Evolutionary conservation across 2,797 vertebrate genomes (phyloP).

Genomic region (Onychomys leucogaster): DNA sequence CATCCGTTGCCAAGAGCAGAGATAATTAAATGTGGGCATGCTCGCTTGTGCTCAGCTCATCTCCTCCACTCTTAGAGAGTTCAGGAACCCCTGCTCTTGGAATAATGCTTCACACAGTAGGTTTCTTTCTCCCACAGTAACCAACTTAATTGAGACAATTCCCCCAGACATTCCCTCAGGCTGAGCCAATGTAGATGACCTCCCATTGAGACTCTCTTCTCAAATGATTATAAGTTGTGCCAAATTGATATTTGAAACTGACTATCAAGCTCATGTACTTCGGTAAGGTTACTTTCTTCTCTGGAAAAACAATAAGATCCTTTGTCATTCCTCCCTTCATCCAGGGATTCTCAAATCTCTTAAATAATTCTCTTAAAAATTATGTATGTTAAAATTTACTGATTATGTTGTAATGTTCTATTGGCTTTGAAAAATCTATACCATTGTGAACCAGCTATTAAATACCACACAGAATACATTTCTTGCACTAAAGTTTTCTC

Average conservation of each 20-base stretch:
- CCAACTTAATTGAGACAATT: not conserved
- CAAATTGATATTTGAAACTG: not conserved
- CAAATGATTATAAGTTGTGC: not conserved
- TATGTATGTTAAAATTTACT: not conserved
- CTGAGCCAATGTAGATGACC: not conserved
- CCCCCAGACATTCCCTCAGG: not conserved
- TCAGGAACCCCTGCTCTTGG: not conserved
- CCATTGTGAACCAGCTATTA: not conserved
- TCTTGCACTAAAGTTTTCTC: not conserved
- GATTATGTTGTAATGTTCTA: not conserved
- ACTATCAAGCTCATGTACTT: not conserved
- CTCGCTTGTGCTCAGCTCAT: not conserved
- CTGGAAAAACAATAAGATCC: not conserved
- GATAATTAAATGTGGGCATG: not conserved
- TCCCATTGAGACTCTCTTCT: not conserved
- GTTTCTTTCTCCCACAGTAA: not conserved
- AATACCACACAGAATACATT: not conserved
- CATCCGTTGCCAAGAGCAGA: not conserved
- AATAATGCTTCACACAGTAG: not conserved
- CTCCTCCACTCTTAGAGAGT: not conserved
- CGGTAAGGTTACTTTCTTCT: not conserved
- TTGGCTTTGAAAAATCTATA: not conserved
- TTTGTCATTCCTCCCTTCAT: not conserved
- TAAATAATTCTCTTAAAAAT: not conserved
- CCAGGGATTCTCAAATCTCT: not conserved